Evolutionary conservation across 2,113 vertebrate genomes (phyloP).

Genomic region (Aspiorhynchus laticeps): DNA sequence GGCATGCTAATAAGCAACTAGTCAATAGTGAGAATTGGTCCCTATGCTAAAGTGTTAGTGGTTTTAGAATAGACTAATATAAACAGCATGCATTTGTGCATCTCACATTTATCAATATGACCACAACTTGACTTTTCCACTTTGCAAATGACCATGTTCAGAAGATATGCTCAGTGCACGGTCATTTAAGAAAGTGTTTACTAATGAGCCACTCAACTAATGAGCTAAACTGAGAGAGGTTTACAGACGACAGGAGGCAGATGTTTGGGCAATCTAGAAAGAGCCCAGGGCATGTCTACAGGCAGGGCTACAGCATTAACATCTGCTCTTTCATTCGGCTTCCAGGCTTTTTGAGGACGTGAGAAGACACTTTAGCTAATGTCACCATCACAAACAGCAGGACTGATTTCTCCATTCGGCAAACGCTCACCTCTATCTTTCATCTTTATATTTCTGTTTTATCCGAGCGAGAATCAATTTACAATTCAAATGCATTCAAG

Average conservation of each 20-base stretch:
- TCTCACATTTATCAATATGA: background rate
- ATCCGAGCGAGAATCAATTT: conserved; percentile 25
- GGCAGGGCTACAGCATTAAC: conserved; percentile 4
- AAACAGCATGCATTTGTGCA: background rate
- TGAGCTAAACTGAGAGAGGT: conserved; percentile 19
- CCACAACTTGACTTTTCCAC: background rate
- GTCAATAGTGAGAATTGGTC: too few species aligned
- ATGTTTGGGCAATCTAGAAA: conserved; percentile 7
- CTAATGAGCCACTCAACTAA: background rate
- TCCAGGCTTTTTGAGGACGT: background rate
- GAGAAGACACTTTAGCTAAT: background rate
- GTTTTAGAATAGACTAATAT: background rate
- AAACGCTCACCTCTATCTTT: conserved; percentile 4
- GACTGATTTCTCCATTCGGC: background rate
- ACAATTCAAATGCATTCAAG: conserved; percentile 32
- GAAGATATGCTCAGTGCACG: background rate
- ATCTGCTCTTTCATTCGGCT: conserved; percentile 16
- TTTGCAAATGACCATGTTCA: background rate
- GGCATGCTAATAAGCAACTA: too few species aligned
- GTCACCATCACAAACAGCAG: background rate
- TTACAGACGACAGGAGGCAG: background rate
- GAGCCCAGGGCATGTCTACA: background rate
- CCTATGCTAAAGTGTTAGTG: too few species aligned
- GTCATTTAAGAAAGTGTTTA: background rate
- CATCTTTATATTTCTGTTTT: conserved; percentile 6